These are phyloP conservation scores for Enteromius anoplus DNA, from an alignment of 2,797 vertebrate genomes.

Conservation along the genomic window DNA sequence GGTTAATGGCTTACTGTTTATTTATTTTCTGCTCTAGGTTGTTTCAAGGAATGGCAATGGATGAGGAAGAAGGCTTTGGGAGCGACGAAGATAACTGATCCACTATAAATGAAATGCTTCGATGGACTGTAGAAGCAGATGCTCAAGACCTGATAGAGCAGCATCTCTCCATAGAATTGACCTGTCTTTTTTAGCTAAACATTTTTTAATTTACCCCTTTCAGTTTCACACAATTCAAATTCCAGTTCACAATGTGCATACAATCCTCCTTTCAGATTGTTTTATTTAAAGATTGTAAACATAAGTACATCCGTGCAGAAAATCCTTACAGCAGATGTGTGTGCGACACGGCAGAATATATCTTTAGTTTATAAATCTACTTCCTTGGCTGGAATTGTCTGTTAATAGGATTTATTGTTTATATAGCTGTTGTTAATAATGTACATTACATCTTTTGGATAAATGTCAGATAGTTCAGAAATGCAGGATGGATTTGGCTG, in stretches of 20 bases:
- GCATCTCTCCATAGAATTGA: background rate
- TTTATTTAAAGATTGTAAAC: too few relatives aligned
- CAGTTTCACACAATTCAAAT: background rate
- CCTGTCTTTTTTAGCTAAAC: background rate
- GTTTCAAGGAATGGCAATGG: slow-evolving; percentile 75
- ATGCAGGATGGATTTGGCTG: background rate
- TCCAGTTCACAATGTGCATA: background rate
- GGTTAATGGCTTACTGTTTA: too few relatives aligned
- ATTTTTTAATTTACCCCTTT: background rate
- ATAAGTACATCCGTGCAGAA: background rate
- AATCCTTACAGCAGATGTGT: background rate
- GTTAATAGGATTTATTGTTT: background rate
- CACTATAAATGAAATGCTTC: slow-evolving; percentile 23
- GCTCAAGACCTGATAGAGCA: background rate
- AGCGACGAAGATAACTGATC: slow-evolving; percentile 79
- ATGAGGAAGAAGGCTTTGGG: slow-evolving; percentile 74
- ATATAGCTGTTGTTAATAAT: background rate
- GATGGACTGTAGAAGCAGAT: background rate
- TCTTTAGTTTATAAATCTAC: background rate
- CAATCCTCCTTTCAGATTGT: background rate
- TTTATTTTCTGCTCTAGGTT: slow-evolving; percentile 67
- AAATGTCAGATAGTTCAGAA: background rate
- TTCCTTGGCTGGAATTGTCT: background rate
- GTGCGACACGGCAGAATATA: background rate
- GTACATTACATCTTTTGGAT: background rate